A percentile compares a stretch with the other conserved stretches of the same genome.
Conservation (phyloP, 2,888 invertebrate genomes). For the Oligia strigilis region DNA sequence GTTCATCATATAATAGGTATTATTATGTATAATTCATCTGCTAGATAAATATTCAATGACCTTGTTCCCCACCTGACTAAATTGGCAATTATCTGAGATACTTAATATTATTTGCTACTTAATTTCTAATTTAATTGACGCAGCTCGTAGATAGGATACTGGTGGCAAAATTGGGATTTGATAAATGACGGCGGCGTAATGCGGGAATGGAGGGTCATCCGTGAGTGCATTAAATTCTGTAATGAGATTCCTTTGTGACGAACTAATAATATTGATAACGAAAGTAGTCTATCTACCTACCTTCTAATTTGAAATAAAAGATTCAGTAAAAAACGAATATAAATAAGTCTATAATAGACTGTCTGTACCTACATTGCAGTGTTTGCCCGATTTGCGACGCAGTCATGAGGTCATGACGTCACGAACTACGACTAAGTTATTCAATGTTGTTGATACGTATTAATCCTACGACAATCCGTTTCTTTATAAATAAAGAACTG, state of each 20-base stretch:
- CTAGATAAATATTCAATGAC: not conserved
- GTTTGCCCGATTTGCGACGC: slow-evolving; percentile 14
- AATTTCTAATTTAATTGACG: slow-evolving; percentile 1
- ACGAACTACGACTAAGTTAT: slow-evolving; percentile 23
- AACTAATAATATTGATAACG: not conserved
- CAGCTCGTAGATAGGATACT: slow-evolving; percentile 4
- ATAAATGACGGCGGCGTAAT: not conserved
- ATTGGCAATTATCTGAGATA: slow-evolving; percentile 29
- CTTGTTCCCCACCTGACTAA: slow-evolving; percentile 29
- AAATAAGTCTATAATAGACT: not conserved
- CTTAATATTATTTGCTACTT: slow-evolving; percentile 33
- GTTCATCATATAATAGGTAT: slow-evolving; percentile 20
- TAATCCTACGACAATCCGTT: not conserved
- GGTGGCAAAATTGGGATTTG: slow-evolving; percentile 6
- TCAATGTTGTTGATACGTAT: slow-evolving; percentile 6
- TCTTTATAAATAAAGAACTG: slow-evolving; percentile 10
- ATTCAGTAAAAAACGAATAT: not conserved
- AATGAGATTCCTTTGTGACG: not conserved
- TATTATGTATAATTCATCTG: slow-evolving; percentile 8
- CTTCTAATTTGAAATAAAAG: slow-evolving; percentile 5
- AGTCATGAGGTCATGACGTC: slow-evolving; percentile 49
- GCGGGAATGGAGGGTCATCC: not conserved
- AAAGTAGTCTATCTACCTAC: not conserved
- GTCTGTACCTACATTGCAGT: not conserved
- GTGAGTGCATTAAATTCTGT: not conserved